Percentiles rank a stretch among this genome's conserved stretches.
Conservation (phyloP, 2,797 vertebrate species). For the Salmo trutta region DNA sequence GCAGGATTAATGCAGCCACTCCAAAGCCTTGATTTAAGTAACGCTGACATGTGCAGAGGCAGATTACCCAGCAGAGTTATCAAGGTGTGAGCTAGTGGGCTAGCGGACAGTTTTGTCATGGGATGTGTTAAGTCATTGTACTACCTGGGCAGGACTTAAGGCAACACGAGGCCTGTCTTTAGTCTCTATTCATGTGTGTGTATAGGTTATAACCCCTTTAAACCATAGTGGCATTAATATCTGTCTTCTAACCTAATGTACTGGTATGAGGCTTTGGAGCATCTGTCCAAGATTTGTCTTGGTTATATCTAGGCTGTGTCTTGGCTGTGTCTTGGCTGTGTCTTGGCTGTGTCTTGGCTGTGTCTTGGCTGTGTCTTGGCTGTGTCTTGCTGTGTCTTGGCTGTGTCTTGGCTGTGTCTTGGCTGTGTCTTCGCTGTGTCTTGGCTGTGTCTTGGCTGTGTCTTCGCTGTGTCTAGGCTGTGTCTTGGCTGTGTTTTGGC, state of each 20-base stretch:
- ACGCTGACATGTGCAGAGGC: conserved; percentile 82
- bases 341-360: no score
- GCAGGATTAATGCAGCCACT: conserved; percentile 79
- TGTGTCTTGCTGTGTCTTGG: no score
- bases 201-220: conserved; percentile 78
- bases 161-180: conserved; percentile 70
- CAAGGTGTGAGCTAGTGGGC: conserved; percentile 85
- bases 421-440: no score
- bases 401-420: no score
- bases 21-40: conserved; percentile 84
- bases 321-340: no score
- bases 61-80: conserved; percentile 86
- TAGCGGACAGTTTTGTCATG: conserved; percentile 75
- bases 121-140: conserved; percentile 80
- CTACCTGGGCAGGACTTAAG: conserved; percentile 75
- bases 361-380: no score
- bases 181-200: conserved; percentile 66
- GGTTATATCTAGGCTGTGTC: no score
- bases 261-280: background rate
- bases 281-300: background rate
- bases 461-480: no score
- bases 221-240: conserved; percentile 43
- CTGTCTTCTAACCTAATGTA: conserved; percentile 54
- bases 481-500: no score
- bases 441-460: no score